Percentiles rank a stretch among this genome's conserved stretches.
Conservation (phyloP, 2,113 vertebrate genomes). For the Sula dactylatra region DNA sequence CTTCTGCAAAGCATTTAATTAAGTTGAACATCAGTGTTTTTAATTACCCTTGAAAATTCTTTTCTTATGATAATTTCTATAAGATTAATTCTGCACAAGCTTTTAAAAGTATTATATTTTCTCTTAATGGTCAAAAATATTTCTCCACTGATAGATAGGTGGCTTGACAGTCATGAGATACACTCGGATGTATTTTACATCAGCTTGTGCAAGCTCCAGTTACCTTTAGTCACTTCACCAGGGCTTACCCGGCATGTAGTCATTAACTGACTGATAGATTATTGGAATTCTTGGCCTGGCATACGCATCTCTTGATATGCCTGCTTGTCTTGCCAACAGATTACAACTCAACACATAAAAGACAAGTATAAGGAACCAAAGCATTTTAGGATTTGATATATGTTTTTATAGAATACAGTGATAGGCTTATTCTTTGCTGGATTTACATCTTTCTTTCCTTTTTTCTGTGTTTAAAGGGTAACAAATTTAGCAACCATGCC, state of each 20-base stretch:
- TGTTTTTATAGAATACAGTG: background rate
- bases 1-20: background rate
- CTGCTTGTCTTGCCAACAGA: background rate
- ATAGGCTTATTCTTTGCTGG: constrained; percentile 1
- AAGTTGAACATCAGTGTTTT: background rate
- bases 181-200: constrained; percentile 21
- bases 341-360: background rate
- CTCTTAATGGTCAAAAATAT: background rate
- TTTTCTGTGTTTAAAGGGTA: background rate
- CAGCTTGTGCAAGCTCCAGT: background rate
- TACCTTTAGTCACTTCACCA: constrained; percentile 33
- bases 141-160: background rate
- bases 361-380: background rate
- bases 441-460: background rate
- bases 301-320: background rate
- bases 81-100: background rate
- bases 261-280: constrained; percentile 9
- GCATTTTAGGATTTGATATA: background rate
- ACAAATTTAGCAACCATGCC: background rate
- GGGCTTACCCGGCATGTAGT: background rate
- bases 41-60: background rate
- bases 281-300: constrained; percentile 16
- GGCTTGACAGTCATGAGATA: background rate
- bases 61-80: background rate
- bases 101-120: background rate